Base-by-base conservation (phyloP, 2,888 invertebrate genomes). In the Euzetes globulus region DNA sequence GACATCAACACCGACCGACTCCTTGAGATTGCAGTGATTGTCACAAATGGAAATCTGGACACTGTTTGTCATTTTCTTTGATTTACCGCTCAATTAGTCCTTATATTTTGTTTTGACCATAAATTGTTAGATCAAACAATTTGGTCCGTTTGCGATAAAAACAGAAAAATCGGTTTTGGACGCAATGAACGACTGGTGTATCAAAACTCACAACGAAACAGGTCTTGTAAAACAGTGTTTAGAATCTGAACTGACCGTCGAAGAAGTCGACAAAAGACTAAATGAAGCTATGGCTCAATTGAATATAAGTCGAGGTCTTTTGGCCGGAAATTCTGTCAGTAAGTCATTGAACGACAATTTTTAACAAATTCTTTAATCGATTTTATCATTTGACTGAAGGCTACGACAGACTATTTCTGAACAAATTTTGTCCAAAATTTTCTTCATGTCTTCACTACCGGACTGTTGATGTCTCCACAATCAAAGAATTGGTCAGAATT, bases 391-490 rank as follows among this genome's bases (percentile, higher is more conserved):
- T 37, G 37, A 78, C 80, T 5, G 80, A 96, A 4, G 91, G 92
- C 79, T 88, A 90, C 87, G 97, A 98, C 82, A 86, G 91, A 77
- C 78, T 89, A 72, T 98, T 97, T 83, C 81, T 98, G 29, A 81
- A 83, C 15, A 90, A 90, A 83, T 88, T 90, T 81, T 92, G 96
- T 91, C 94, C 94, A 0, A 84, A 79, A 60, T 83, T 97, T 7
- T 82, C 90, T 80, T 81, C 87, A 0, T 91, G 93, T 82, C 84
- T 97, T 78, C 94, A 97, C 82, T 95, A 97, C 83, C 87, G 97
- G 79, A 89, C 93, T 63, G 88, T 99, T 77, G 98, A 98, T 85
- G 94, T 96, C 1, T 92, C 91, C 47, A 88, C 91, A 0, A 83
- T 98, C 22, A 96, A 95, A 82, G 95, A 96, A 83, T 27, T 76